Percentiles rank a stretch among this genome's conserved stretches.
These are phyloP conservation scores for Andricus grossulariae DNA, from an alignment of 1,140 invertebrate genomes.

Conservation along the genomic window DNA sequence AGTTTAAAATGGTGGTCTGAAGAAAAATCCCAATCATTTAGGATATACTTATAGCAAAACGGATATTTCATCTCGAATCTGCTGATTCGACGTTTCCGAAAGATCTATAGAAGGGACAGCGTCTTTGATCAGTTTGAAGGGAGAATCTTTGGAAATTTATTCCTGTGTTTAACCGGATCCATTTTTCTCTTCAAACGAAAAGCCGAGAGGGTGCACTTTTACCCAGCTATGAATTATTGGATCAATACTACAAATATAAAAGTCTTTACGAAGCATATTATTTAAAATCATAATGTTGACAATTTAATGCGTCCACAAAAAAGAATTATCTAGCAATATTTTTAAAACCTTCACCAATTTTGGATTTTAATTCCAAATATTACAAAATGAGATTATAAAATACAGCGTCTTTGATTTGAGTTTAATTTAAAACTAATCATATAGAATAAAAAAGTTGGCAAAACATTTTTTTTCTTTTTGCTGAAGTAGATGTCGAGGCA, in stretches of 20 bases:
- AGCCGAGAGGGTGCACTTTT: not conserved
- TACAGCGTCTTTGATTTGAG: too few species aligned
- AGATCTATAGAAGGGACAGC: not conserved
- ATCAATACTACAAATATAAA: not conserved
- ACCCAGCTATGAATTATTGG: not conserved
- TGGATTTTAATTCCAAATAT: too few species aligned
- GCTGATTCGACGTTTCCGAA: slow-evolving; percentile 10
- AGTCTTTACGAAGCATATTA: too few species aligned
- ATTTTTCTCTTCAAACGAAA: not conserved
- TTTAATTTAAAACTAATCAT: too few species aligned
- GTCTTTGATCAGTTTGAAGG: slow-evolving; percentile 11
- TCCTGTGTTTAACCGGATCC: not conserved
- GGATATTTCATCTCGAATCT: not conserved
- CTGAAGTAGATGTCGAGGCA: too few species aligned
- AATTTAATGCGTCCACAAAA: too few species aligned
- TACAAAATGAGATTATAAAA: too few species aligned
- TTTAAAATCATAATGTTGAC: too few species aligned
- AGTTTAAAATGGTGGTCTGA: not conserved
- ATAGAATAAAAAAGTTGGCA: too few species aligned
- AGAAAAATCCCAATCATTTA: not conserved
- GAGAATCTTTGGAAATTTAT: slow-evolving; percentile 2
- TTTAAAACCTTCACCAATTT: too few species aligned
- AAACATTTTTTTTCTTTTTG: too few species aligned
- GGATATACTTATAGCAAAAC: not conserved
- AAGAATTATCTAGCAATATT: too few species aligned